These are phyloP conservation scores for Drosophila eugracilis DNA, from an alignment of 1,140 invertebrate species.

Conservation along the genomic window DNA sequence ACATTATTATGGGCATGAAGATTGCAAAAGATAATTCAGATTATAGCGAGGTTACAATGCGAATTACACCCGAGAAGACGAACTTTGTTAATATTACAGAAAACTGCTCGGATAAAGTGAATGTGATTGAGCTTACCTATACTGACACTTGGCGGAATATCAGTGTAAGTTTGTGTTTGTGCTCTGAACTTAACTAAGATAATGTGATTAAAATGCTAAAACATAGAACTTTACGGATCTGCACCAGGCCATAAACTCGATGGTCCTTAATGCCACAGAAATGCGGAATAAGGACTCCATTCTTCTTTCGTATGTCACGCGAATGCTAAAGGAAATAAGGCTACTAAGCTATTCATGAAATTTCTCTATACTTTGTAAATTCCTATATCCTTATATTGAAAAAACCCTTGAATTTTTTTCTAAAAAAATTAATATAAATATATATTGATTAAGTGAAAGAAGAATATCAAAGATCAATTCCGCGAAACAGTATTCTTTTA, in stretches of 20 bases:
- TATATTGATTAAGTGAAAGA: too few relatives aligned
- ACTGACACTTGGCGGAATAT: slow-evolving; percentile 72
- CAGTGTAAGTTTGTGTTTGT: slow-evolving; percentile 39
- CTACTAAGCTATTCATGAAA: slow-evolving; percentile 67
- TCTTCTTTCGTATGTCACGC: slow-evolving; percentile 55
- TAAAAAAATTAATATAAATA: too few relatives aligned
- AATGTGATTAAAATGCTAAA: too few relatives aligned
- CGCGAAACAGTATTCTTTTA: background rate
- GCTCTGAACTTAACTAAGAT: too few relatives aligned
- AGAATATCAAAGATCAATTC: too few relatives aligned
- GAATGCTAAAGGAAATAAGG: slow-evolving; percentile 57
- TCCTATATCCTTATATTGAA: too few relatives aligned
- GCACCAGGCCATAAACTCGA: slow-evolving; percentile 65
- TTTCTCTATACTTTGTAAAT: slow-evolving; percentile 18
- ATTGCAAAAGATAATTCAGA: slow-evolving; percentile 52
- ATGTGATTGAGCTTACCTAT: slow-evolving; percentile 60
- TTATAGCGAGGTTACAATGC: slow-evolving; percentile 38
- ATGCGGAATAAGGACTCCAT: slow-evolving; percentile 59
- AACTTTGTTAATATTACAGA: slow-evolving; percentile 72
- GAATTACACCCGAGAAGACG: slow-evolving; percentile 59
- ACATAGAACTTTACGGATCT: slow-evolving; percentile 64
- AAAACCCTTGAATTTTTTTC: too few relatives aligned
- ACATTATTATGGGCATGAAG: slow-evolving; percentile 67
- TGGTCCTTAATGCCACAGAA: slow-evolving; percentile 61
- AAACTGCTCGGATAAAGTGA: slow-evolving; percentile 66